Conservation (phyloP, 92 coral and sea anemone genomes). For the Isaurus tuberculatus region DNA sequence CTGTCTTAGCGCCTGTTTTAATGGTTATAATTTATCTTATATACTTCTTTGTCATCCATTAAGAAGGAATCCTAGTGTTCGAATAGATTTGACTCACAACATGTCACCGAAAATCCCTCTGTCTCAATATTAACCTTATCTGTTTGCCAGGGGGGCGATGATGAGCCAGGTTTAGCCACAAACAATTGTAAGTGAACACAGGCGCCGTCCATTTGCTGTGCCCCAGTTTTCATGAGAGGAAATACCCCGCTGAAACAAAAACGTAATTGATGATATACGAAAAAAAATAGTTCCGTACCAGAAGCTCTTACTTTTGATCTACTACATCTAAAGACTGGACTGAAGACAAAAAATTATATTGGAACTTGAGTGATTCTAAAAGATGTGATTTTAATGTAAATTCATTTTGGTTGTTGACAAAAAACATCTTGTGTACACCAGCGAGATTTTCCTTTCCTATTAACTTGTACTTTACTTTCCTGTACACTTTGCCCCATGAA, state of each 20-base stretch:
- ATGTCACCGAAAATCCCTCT: background rate
- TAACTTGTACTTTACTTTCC: too few relatives aligned
- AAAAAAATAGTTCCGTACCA: background rate
- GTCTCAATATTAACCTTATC: constrained; percentile 7
- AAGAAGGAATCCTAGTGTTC: background rate
- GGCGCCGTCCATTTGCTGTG: constrained; percentile 79
- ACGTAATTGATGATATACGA: background rate
- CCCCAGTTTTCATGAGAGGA: constrained; percentile 90
- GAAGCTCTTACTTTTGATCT: background rate
- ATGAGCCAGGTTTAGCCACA: constrained; percentile 53
- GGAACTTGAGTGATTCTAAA: too few relatives aligned
- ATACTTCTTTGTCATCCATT: background rate
- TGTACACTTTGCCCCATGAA: too few relatives aligned
- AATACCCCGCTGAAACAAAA: constrained; percentile 72
- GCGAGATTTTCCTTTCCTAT: too few relatives aligned
- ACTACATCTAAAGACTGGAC: background rate
- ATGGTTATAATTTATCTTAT: too few relatives aligned
- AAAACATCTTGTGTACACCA: too few relatives aligned
- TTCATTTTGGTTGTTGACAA: too few relatives aligned
- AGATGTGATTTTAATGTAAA: too few relatives aligned
- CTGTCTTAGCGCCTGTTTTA: too few relatives aligned
- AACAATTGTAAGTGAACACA: constrained; percentile 77
- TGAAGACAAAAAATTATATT: background rate
- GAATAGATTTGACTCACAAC: background rate
- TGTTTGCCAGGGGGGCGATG: constrained; percentile 15